phyloP scores from a whole-genome alignment of 2,797 vertebrate species.

The Siniperca obscura region DNA sequence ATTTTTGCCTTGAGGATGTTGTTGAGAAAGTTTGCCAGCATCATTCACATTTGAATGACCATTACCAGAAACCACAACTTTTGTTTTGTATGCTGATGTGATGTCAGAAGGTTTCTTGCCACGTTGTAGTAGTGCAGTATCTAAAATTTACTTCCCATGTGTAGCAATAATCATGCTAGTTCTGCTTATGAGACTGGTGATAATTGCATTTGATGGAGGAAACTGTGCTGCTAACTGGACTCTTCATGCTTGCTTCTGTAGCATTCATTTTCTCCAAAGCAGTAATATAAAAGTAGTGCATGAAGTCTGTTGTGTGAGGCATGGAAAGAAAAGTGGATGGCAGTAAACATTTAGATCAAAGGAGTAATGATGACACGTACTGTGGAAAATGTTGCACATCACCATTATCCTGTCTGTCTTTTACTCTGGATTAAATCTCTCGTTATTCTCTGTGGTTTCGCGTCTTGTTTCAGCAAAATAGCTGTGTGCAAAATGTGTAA shows the following conservation, averaged over 20 bases:
- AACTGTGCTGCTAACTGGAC: not conserved
- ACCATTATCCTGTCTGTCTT: constrained; percentile 22
- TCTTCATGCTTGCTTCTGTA: not conserved
- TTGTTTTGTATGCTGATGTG: constrained; percentile 7
- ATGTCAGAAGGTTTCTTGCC: constrained; percentile 3
- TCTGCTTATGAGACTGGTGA: constrained; percentile 6
- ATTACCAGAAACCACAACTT: constrained; percentile 10
- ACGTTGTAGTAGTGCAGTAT: constrained; percentile 1
- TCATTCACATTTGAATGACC: not conserved
- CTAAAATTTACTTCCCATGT: not conserved
- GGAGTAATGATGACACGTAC: not conserved
- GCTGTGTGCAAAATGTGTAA: not conserved
- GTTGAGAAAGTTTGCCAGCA: not conserved
- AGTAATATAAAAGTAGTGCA: constrained; percentile 1
- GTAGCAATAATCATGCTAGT: not conserved
- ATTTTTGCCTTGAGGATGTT: constrained; percentile 1
- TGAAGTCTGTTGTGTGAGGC: constrained; percentile 6
- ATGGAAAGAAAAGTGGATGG: not conserved
- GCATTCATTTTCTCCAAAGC: constrained; percentile 4
- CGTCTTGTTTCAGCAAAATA: constrained; percentile 27
- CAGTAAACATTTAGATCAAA: not conserved
- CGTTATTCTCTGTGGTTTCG: constrained; percentile 16
- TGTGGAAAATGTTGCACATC: not conserved
- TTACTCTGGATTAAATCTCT: constrained; percentile 42
- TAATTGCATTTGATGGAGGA: constrained; percentile 11